phyloP scores from a whole-genome alignment of 2,888 invertebrate genomes.

The Matsumyia berberina region DNA sequence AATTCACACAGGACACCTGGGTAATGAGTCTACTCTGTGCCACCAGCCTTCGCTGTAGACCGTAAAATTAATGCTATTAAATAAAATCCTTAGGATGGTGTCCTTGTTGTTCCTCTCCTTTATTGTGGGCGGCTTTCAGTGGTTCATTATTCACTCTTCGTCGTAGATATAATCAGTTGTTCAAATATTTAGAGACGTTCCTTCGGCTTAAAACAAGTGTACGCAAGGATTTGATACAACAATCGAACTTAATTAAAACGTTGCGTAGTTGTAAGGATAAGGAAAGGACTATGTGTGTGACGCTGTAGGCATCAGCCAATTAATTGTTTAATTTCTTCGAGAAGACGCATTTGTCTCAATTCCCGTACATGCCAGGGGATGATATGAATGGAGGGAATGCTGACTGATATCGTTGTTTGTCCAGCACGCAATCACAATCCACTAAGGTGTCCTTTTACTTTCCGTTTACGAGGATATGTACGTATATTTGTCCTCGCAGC shows the following conservation, averaged over 20 bases:
- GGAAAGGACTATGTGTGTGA: too few species aligned
- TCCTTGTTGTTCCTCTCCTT: slow-evolving; percentile 11
- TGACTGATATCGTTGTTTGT: background rate
- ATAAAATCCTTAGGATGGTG: background rate
- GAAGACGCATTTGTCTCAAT: slow-evolving; percentile 16
- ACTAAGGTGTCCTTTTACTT: slow-evolving; percentile 8
- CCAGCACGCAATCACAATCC: slow-evolving; percentile 14
- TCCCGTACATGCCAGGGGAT: background rate
- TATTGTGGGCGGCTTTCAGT: background rate
- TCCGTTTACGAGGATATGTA: background rate
- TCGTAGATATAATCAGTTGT: slow-evolving; percentile 18
- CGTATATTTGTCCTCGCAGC: background rate
- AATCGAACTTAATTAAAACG: slow-evolving; percentile 24
- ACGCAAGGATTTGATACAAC: slow-evolving; percentile 1
- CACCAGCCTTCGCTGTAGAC: background rate
- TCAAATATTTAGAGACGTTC: slow-evolving; percentile 8
- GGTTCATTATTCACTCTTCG: background rate
- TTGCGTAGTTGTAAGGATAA: too few species aligned
- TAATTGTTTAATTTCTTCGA: slow-evolving; percentile 8
- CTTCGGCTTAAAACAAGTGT: background rate
- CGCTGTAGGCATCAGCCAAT: too few species aligned
- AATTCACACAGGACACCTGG: slow-evolving; percentile 17
- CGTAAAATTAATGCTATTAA: slow-evolving; percentile 8
- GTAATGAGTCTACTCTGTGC: background rate
- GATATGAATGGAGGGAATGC: background rate